phyloP scores from a whole-genome alignment of 2,888 invertebrate species.

The Biston betularia region DNA sequence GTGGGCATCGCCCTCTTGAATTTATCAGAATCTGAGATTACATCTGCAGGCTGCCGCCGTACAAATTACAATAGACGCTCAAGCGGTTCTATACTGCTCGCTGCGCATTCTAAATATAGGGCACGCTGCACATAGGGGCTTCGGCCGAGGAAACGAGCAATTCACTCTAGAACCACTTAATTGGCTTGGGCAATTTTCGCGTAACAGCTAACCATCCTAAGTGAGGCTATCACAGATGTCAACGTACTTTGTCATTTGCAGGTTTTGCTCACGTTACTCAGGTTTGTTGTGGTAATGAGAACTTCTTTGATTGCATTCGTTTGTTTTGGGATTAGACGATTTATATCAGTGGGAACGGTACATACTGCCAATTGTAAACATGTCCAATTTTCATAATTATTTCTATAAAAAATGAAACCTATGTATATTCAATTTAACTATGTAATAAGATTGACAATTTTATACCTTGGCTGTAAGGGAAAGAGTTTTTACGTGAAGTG shows the following conservation, averaged over 20 bases:
- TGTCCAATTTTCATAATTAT: too few relatives aligned
- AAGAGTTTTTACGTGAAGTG: neutral
- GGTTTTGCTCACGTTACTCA: neutral
- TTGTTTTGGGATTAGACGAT: neutral
- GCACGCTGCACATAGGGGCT: constrained; percentile 34
- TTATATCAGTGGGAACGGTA: neutral
- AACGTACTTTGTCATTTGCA: neutral
- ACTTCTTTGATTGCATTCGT: neutral
- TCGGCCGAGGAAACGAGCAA: constrained; percentile 38
- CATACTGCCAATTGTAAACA: neutral
- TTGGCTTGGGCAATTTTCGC: constrained; percentile 23
- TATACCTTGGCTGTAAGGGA: neutral
- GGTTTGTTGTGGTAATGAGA: neutral
- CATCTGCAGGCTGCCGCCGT: neutral
- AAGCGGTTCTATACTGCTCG: constrained; percentile 40
- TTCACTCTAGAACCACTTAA: constrained; percentile 21
- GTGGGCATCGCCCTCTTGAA: neutral
- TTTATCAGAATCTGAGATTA: neutral
- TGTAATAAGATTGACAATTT: too few relatives aligned
- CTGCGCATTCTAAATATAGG: constrained; percentile 37
- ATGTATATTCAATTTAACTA: too few relatives aligned
- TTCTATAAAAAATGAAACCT: too few relatives aligned
- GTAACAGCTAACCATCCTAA: constrained; percentile 9
- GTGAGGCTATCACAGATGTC: constrained; percentile 10
- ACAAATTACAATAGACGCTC: constrained; percentile 21